phyloP scores from a whole-genome alignment of 1,140 invertebrate species.

The Cherax quadricarinatus region DNA sequence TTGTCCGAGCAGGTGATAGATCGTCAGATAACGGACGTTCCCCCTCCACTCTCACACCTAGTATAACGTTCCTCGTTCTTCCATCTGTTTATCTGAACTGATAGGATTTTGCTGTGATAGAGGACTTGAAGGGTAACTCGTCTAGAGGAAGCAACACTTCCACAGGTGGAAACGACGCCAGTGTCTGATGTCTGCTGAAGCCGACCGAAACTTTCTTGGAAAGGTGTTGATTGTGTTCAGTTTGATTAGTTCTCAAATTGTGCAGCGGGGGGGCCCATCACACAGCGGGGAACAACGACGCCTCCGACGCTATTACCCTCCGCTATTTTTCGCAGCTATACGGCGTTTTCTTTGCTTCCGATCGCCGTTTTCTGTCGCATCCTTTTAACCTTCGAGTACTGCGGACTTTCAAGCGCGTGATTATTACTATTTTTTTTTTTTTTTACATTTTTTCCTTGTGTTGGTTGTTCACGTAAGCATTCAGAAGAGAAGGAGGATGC shows the following conservation, averaged over 20 bases:
- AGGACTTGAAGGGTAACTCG: too few species aligned
- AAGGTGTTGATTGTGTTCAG: slow-evolving; percentile 36
- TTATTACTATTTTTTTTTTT: too few species aligned
- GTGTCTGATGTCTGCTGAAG: background rate
- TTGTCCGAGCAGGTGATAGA: background rate
- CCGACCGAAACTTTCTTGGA: background rate
- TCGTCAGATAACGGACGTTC: background rate
- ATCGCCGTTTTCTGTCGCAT: background rate
- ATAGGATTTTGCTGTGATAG: too few species aligned
- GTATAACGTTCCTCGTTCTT: background rate
- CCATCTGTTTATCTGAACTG: too few species aligned
- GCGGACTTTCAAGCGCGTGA: background rate
- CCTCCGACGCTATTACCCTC: background rate
- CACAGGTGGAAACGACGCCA: background rate
- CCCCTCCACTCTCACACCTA: background rate
- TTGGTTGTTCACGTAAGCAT: background rate
- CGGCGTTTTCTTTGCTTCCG: background rate
- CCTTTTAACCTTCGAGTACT: background rate
- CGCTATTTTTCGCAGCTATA: background rate
- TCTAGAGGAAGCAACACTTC: too few species aligned
- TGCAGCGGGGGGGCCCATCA: slow-evolving; percentile 32
- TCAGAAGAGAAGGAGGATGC: background rate
- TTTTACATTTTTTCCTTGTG: too few species aligned
- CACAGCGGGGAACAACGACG: slow-evolving; percentile 2
- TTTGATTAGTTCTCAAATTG: slow-evolving; percentile 54